These are phyloP conservation scores for Punctoribates punctum DNA, from an alignment of 2,888 invertebrate species.

Conservation along the genomic window DNA sequence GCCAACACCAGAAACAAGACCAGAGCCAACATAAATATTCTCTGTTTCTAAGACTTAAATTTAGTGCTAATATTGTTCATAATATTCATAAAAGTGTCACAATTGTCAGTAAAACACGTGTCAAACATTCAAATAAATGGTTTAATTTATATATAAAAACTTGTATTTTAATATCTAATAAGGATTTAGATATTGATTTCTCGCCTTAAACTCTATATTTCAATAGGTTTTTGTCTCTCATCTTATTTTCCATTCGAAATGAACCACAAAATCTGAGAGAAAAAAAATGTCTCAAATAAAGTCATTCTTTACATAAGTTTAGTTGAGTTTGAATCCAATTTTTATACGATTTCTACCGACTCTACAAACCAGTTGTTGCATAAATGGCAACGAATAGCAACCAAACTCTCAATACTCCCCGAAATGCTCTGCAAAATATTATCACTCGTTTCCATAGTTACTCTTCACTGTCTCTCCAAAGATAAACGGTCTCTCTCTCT, in stretches of 20 bases:
- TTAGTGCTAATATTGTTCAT: background rate
- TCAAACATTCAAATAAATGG: background rate
- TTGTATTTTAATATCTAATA: background rate
- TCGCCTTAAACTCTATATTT: background rate
- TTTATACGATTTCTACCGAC: background rate
- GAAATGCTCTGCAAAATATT: slow-evolving; percentile 16
- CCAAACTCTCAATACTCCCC: background rate
- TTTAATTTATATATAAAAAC: background rate
- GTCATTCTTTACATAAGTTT: background rate
- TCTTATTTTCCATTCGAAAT: background rate
- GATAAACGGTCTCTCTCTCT: background rate
- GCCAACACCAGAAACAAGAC: background rate
- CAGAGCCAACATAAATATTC: slow-evolving; percentile 27
- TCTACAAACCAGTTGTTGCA: slow-evolving; percentile 32
- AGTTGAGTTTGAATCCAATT: background rate
- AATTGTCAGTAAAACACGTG: slow-evolving; percentile 16
- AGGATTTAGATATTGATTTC: background rate
- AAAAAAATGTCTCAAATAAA: background rate
- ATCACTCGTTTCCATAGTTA: background rate
- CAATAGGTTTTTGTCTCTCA: background rate
- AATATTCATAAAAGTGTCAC: background rate
- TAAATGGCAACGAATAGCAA: slow-evolving; percentile 4
- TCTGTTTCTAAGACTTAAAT: background rate
- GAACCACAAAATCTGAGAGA: background rate
- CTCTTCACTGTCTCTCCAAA: background rate